phyloP scores from a whole-genome alignment of 1,140 invertebrate species.

The Gonioctena quinquepunctata region DNA sequence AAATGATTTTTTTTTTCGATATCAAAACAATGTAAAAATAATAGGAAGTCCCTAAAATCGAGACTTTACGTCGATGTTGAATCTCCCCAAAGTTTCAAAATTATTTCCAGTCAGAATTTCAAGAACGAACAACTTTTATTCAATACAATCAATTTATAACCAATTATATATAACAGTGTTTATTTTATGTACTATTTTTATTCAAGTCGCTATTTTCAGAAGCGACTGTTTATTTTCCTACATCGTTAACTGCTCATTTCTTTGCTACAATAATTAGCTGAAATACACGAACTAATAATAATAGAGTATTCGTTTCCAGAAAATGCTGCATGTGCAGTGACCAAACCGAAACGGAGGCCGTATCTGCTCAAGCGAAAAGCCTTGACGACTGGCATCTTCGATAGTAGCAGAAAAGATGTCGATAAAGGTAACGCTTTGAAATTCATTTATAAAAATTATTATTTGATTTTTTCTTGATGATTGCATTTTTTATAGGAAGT shows the following conservation, averaged over 20 bases:
- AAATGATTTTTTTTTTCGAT: too few relatives aligned
- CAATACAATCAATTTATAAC: background rate
- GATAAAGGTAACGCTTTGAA: constrained; percentile 74
- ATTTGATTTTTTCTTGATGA: too few relatives aligned
- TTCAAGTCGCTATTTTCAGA: background rate
- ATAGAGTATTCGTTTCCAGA: background rate
- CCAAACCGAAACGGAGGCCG: constrained; percentile 74
- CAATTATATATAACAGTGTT: background rate
- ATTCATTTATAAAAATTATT: too few relatives aligned
- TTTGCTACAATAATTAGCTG: background rate
- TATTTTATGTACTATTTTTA: background rate
- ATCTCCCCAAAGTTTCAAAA: too few relatives aligned
- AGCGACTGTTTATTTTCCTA: background rate
- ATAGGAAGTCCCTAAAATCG: too few relatives aligned
- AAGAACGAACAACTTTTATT: background rate
- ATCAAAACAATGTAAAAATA: too few relatives aligned
- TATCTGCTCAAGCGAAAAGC: constrained; percentile 82
- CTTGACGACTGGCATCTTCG: constrained; percentile 82
- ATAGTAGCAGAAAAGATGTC: constrained; percentile 69
- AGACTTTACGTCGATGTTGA: too few relatives aligned
- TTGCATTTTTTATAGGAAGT: too few relatives aligned
- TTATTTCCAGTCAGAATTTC: too few relatives aligned
- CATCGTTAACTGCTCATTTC: background rate
- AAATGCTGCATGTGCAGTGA: constrained; percentile 20
- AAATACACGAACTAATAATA: background rate